A percentile compares a stretch with the other conserved stretches of the same genome.
Evolutionary conservation across 2,797 vertebrate genomes (phyloP).

Genomic region (Sus cebifrons): DNA sequence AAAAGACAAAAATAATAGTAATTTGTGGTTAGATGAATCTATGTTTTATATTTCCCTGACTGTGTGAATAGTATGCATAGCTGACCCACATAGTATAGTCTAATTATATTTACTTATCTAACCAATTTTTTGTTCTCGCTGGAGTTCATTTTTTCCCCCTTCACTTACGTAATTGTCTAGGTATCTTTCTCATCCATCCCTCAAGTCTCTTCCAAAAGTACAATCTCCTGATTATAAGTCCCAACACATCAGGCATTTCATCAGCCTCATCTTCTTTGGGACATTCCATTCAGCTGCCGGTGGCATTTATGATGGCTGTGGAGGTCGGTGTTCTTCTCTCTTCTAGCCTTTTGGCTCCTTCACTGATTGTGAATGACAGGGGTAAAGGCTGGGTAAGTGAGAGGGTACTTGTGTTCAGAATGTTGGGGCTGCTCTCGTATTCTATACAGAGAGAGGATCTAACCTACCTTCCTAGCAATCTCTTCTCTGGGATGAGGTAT

Average conservation of each 20-base stretch:
- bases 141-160: neutral
- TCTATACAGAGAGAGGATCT: neutral
- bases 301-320: neutral
- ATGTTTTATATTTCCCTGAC: neutral
- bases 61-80: neutral
- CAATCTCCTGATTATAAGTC: neutral
- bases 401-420: neutral
- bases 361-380: neutral
- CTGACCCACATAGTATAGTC: neutral
- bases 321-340: neutral
- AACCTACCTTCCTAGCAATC: neutral
- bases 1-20: neutral
- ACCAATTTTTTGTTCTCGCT: neutral
- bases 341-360: neutral
- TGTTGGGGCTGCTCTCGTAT: neutral
- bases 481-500: neutral
- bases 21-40: neutral
- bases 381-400: neutral
- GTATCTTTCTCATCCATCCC: neutral
- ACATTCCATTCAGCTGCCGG: neutral
- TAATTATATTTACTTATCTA: constrained; percentile 11
- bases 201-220: neutral
- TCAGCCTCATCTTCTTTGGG: neutral
- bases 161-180: neutral
- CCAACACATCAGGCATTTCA: neutral